phyloP scores from a whole-genome alignment of 2,888 invertebrate genomes.

The Ethmia dodecea region DNA sequence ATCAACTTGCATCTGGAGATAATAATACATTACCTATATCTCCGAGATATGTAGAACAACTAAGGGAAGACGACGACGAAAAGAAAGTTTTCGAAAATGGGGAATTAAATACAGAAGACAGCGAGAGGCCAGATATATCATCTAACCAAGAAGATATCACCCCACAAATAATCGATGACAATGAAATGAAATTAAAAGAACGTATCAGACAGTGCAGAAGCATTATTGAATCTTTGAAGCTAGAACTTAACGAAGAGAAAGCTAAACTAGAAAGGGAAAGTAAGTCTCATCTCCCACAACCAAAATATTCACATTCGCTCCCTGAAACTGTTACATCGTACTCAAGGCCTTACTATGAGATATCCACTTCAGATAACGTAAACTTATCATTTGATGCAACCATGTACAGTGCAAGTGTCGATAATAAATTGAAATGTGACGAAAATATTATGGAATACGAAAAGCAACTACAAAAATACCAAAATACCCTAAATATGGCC shows the following conservation, averaged over 20 bases:
- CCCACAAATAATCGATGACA: conserved; percentile 39
- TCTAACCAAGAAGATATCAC: conserved; percentile 26
- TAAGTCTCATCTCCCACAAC: conserved; percentile 19
- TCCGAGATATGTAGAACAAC: too few relatives aligned
- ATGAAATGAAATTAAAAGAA: conserved; percentile 52
- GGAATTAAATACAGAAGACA: conserved; percentile 2
- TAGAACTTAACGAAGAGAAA: conserved; percentile 57
- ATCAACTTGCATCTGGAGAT: conserved; percentile 43
- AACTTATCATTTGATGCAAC: conserved; percentile 23
- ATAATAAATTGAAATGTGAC: conserved; percentile 52
- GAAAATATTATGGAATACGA: conserved; percentile 63
- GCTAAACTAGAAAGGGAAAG: conserved; percentile 44
- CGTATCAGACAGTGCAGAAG: conserved; percentile 57
- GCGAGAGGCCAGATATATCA: not conserved
- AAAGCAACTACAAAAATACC: conserved; percentile 63
- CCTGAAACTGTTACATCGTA: conserved; percentile 11
- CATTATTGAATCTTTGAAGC: conserved; percentile 57
- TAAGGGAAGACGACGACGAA: conserved; percentile 16
- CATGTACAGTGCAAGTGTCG: conserved; percentile 43
- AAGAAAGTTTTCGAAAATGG: conserved; percentile 7
- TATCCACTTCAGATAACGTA: conserved; percentile 20
- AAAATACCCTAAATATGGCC: conserved; percentile 61
- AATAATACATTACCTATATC: conserved; percentile 19
- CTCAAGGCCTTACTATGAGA: conserved; percentile 16
- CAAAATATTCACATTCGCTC: conserved; percentile 9